These are phyloP conservation scores for Sycobia sp. DNA, from an alignment of 1,140 invertebrate species.

Conservation along the genomic window DNA sequence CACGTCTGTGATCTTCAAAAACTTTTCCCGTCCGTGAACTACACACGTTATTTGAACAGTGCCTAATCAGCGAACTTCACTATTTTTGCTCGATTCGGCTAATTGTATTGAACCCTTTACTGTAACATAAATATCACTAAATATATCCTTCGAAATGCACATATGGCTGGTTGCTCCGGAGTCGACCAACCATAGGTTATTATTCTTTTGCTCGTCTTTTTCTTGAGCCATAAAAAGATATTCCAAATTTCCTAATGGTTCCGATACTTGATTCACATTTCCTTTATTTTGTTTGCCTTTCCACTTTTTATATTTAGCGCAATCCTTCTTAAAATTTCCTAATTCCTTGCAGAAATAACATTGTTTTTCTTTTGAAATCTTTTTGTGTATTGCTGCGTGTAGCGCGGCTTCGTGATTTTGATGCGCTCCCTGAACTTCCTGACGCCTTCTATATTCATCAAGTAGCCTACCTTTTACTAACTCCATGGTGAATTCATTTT, in stretches of 20 bases:
- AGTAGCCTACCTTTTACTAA: too few species aligned
- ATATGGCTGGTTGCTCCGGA: constrained; percentile 38
- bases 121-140: constrained; percentile 3
- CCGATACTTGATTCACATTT: too few species aligned
- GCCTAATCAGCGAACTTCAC: constrained; percentile 9
- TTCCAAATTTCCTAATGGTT: not conserved
- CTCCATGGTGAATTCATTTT: constrained; percentile 32
- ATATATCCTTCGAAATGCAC: constrained; percentile 32
- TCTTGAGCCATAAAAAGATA: not conserved
- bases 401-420: not conserved
- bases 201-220: constrained; percentile 1
- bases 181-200: constrained; percentile 33
- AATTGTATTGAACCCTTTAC: not conserved
- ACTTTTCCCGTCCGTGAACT: not conserved
- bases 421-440: not conserved
- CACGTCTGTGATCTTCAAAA: constrained; percentile 36
- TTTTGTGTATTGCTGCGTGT: not conserved
- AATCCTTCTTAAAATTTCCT: constrained; percentile 32
- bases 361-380: not conserved
- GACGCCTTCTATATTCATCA: constrained; percentile 20
- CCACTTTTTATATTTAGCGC: constrained; percentile 30
- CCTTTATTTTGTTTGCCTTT: constrained; percentile 23
- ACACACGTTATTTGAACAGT: too few species aligned
- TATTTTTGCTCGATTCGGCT: constrained; percentile 7
- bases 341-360: constrained; percentile 31